Evolutionary conservation across 1,140 invertebrate genomes (phyloP), one percentile per base, ranked within the genome.

Genomic region (Bicyclus anynana): DNA sequence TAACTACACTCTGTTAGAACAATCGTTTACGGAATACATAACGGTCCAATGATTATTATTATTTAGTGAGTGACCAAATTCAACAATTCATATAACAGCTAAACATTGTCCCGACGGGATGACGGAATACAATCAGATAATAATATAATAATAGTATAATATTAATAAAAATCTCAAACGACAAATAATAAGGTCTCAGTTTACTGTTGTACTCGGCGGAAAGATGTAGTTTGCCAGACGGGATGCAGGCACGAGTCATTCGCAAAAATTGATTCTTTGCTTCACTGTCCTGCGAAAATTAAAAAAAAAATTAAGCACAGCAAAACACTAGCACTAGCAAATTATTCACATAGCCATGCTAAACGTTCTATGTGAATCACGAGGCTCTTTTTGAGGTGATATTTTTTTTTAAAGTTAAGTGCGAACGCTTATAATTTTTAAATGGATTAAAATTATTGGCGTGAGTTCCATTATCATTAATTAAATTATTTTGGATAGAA

Each of bases 231-330:
- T 63, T 61, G 75, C 67, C 74, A 69, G 69, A 67, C 72, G 65
- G 73, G 62, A 58, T 71, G 76, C 72, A 76, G 76, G 76, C 75
- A 77, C 78, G 72, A 71, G 62, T 62, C 62, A 65, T 68, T 69
- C 60, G 71, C 69, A 62, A 57, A 49, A 38, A 54, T 58, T 66
- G 59, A 68, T 59, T 65, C 67, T 67, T 74, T 77, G 77, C 69
- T 74, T 78, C 62, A 66, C 59, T 68, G 73, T 74, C 78, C 81
- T 87, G 74, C 27, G 68, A 77, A 62, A 53, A 37, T 38, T 35
- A 35, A 10, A 44, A 21, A 20, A 44, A 6, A 42, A 27, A 7
- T 27, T 1, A 3, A 37, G 13, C 10, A 5, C 13, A 37, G 3
- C 5, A n/a, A n/a, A n/a, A n/a, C n/a, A n/a, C n/a, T n/a, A n/a